These are phyloP conservation scores for Escarpia spicata DNA, from an alignment of 2,888 invertebrate species.

Conservation along the genomic window DNA sequence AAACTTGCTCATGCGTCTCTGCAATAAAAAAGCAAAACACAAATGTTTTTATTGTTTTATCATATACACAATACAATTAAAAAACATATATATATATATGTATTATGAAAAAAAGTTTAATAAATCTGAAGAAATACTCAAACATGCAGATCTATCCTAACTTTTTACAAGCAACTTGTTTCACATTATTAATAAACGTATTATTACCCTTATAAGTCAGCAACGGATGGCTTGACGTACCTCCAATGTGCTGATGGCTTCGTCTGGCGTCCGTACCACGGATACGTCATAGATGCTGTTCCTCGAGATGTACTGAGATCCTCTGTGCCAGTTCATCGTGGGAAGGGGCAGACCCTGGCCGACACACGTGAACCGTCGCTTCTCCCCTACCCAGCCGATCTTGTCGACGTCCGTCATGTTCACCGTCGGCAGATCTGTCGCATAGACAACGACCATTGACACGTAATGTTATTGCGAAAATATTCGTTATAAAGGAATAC, in stretches of 20 bases:
- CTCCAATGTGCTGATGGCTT: constrained; percentile 32
- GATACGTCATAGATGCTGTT: constrained; percentile 31
- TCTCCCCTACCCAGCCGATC: constrained; percentile 37
- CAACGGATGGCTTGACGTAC: constrained; percentile 21
- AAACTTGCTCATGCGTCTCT: neutral
- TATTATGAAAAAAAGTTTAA: too few relatives aligned
- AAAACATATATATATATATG: too few relatives aligned
- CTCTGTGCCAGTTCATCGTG: constrained; percentile 37
- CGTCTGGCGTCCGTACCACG: constrained; percentile 18
- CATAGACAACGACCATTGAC: neutral
- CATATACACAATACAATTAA: too few relatives aligned
- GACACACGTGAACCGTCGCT: constrained; percentile 38
- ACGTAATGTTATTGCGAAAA: too few relatives aligned
- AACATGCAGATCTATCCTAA: too few relatives aligned
- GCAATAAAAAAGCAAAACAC: too few relatives aligned
- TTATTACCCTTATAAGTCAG: too few relatives aligned
- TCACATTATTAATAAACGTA: too few relatives aligned
- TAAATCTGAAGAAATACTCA: too few relatives aligned
- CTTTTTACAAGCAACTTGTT: too few relatives aligned
- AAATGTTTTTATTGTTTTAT: too few relatives aligned
- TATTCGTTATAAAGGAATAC: too few relatives aligned
- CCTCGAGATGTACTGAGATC: constrained; percentile 31
- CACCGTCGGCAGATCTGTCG: constrained; percentile 29
- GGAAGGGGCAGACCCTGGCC: constrained; percentile 36
- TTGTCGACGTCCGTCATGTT: constrained; percentile 24